Evolutionary conservation across 2,113 vertebrate species (phyloP), one percentile per base, ranked within the genome.

Genomic region (Spilogale gracilis): DNA sequence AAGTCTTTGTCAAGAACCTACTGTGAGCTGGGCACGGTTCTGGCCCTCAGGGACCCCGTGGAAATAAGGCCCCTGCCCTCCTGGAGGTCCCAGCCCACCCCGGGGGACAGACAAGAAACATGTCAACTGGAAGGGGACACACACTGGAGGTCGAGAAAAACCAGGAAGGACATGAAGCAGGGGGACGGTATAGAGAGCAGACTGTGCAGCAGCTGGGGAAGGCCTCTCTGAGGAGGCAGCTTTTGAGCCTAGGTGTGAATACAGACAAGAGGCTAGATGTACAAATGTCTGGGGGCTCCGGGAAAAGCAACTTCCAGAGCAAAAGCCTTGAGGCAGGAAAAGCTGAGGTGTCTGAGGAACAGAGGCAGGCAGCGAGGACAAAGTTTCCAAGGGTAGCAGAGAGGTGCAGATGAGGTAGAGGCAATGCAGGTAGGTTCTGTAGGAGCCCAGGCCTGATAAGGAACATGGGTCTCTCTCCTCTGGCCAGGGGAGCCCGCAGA

Each of bases 281-380:
- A 25, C n/a, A 27, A 71, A 32, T 0, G 54, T 23, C 25, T 27
- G 78, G 30, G 79, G 50, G 5, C 20, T 58, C 48, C 5, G 10
- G 21, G 63, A 23, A 71, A 58, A 89, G 86, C 32, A 65, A 61
- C 21, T 90, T 32, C 17, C 13, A 94, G 45, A 71, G 85, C 87
- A 94, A 65, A 89, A 50, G 56, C 23, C 23, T 58, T 16, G 71
- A 81, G 50, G 79, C 38, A 78, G 74, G 58, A 84, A 50, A 78
- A 67, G 63, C 89, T 73, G 83, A 71, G 25, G 45, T 67, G 56
- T 63, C 43, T 63, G 54, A 86, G 89, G 14, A 74, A 79, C 50
- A 89, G 85, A 71, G 27, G 43, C 43, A 32, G 73, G 43, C 10
- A 38, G 71, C 58, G 23, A n/a, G 48, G n/a, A 30, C 8, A 91